Conservation (phyloP, 2,888 invertebrate genomes). For the Nomada fabriciana region DNA sequence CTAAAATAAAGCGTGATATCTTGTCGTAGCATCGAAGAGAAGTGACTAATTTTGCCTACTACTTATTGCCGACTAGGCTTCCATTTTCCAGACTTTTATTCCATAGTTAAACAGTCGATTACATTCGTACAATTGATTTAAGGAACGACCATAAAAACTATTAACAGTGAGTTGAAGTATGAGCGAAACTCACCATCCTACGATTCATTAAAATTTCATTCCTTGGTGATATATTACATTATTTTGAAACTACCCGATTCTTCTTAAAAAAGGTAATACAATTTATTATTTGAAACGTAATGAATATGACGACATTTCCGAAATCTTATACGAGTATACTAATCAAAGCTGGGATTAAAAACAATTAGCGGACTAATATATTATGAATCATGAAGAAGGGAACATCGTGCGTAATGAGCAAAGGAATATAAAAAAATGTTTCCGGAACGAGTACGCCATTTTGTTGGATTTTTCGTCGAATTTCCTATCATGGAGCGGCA, state of each 20-base stretch:
- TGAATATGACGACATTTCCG: background rate
- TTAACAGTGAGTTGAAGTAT: no score
- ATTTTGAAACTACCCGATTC: background rate
- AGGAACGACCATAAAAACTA: no score
- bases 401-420: conserved; percentile 10
- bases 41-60: background rate
- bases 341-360: conserved; percentile 13
- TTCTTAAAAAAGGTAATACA: background rate
- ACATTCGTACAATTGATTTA: no score
- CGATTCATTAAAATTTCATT: no score
- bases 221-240: background rate
- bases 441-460: conserved; percentile 6
- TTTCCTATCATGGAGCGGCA: conserved; percentile 1
- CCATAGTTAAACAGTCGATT: no score
- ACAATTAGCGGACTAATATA: background rate
- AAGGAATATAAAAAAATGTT: conserved; percentile 26
- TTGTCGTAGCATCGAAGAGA: background rate
- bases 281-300: conserved; percentile 4
- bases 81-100: no score
- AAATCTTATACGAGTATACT: conserved; percentile 3
- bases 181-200: no score
- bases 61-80: background rate
- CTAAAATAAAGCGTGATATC: background rate
- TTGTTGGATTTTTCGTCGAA: conserved; percentile 39
- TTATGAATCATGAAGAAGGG: background rate